Percentiles rank a stretch among this genome's conserved stretches.
Conservation (phyloP, 2,113 vertebrate species). For the Ptilonorhynchus violaceus region DNA sequence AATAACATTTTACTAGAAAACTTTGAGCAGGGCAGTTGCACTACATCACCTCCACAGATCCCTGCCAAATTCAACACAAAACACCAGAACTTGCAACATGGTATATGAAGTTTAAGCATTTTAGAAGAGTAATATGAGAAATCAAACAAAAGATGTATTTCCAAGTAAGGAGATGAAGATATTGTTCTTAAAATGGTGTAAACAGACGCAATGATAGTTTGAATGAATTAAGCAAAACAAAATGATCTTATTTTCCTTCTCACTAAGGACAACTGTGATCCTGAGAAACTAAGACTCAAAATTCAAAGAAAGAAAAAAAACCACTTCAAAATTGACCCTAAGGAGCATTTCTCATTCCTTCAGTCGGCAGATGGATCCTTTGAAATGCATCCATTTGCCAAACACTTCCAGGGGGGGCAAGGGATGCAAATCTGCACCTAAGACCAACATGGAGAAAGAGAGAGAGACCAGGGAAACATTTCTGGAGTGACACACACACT, state of each 20-base stretch:
- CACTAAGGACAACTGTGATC: not conserved
- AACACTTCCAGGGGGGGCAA: not conserved
- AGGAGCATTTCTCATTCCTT: not conserved
- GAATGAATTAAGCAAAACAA: not conserved
- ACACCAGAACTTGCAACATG: rapidly evolving
- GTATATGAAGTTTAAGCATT: not conserved
- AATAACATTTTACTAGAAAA: not conserved
- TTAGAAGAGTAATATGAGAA: not conserved
- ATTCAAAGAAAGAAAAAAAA: not conserved
- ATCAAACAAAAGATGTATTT: rapidly evolving
- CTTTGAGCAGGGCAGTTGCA: not conserved
- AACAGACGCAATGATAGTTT: not conserved
- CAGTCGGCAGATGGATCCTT: not conserved
- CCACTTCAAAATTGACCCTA: no score
- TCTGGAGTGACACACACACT: not conserved
- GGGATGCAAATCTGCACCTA: not conserved
- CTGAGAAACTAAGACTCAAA: not conserved
- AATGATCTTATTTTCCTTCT: not conserved
- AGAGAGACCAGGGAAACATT: not conserved
- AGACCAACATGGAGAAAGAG: not conserved
- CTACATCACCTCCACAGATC: not conserved
- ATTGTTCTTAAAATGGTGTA: not conserved
- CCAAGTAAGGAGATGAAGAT: not conserved
- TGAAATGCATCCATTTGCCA: not conserved
- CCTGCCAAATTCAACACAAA: not conserved